These are phyloP conservation scores for Pan troglodytes DNA, from an alignment of 2,113 vertebrate species.

Conservation along the genomic window NHGRI_mPanTro3-v2.1_pri NC_072414.2:87372501-87373000, in stretches of 20 bases:
- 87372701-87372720: background rate
- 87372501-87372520: background rate
- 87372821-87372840: background rate
- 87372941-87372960: background rate
- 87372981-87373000: background rate
- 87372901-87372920: too few species aligned
- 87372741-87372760: background rate
- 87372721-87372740: background rate
- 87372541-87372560: background rate
- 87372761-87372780: background rate
- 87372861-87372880: background rate
- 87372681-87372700: background rate
- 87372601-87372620: background rate
- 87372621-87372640: background rate
- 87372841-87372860: background rate
- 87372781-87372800: background rate
- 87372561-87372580: background rate
- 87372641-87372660: background rate
- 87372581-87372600: background rate
- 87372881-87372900: background rate
- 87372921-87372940: fast-evolving
- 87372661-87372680: background rate
- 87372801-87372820: background rate
- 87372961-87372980: too few species aligned
- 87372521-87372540: background rate